A percentile compares a stretch with the other conserved stretches of the same genome.
phyloP scores from a whole-genome alignment of 2,888 invertebrate genomes.

The Anarsia innoxiella region DNA sequence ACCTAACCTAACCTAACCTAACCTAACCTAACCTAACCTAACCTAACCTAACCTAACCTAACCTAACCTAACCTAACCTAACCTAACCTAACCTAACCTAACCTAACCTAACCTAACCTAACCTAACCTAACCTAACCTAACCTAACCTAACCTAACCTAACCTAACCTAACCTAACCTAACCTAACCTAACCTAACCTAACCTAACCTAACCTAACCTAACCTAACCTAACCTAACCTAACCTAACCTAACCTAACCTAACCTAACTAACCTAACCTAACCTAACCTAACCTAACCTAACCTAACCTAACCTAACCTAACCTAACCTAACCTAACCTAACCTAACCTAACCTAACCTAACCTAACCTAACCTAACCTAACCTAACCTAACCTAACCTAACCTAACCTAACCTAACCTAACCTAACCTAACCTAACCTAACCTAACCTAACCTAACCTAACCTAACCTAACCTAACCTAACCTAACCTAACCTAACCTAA shows the following conservation, averaged over 20 bases:
- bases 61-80: not conserved
- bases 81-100: not conserved
- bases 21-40: not conserved
- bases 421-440: conserved; percentile 17
- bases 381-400: not conserved
- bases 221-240: not conserved
- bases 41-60: not conserved
- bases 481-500: too few species aligned
- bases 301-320: not conserved
- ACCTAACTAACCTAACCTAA: not conserved
- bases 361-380: not conserved
- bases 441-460: too few species aligned
- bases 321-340: not conserved
- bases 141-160: not conserved
- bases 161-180: not conserved
- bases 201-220: not conserved
- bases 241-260: not conserved
- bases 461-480: too few species aligned
- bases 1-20: not conserved
- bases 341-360: not conserved
- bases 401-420: conserved; percentile 8
- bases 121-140: not conserved
- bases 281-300: not conserved
- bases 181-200: not conserved
- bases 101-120: not conserved